A percentile compares a stretch with the other conserved stretches of the same genome.
phyloP scores from a whole-genome alignment of 2,797 vertebrate species.

The Siniperca obscura region DNA sequence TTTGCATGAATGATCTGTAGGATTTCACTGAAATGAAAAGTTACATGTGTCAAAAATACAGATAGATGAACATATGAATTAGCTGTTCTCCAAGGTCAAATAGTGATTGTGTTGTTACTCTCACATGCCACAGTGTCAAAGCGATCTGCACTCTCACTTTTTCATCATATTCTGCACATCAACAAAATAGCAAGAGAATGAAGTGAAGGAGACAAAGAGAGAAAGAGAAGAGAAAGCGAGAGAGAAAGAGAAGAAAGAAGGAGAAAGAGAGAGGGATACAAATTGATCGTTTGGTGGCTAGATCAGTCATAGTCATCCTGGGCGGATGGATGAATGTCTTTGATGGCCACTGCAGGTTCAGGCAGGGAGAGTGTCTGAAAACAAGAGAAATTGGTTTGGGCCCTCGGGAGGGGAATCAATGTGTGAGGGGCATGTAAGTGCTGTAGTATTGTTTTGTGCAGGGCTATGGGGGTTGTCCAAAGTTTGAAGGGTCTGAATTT shows the following conservation, averaged over 20 bases:
- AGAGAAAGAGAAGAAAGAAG: slow-evolving; percentile 52
- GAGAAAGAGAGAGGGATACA: slow-evolving; percentile 85
- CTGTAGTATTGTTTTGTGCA: slow-evolving; percentile 72
- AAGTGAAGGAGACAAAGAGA: slow-evolving; percentile 71
- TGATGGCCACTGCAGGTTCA: slow-evolving; percentile 98
- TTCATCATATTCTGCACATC: slow-evolving; percentile 99
- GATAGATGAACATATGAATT: slow-evolving; percentile 98
- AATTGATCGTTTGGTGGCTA: slow-evolving; percentile 98
- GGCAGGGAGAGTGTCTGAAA: slow-evolving; percentile 93
- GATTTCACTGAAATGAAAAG: slow-evolving; percentile 92
- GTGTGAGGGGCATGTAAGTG: slow-evolving; percentile 91
- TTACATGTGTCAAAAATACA: slow-evolving; percentile 91
- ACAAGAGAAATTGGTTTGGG: slow-evolving; percentile 99
- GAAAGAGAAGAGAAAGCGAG: slow-evolving; percentile 35
- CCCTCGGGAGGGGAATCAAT: slow-evolving; percentile 96
- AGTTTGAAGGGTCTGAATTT: slow-evolving; percentile 70
- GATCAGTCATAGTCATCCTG: slow-evolving; percentile 99
- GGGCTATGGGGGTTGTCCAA: slow-evolving; percentile 67
- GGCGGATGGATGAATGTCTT: slow-evolving; percentile 99
- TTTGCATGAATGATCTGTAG: slow-evolving; percentile 91
- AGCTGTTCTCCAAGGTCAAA: slow-evolving; percentile 99
- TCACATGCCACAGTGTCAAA: slow-evolving; percentile 92
- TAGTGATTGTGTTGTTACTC: slow-evolving; percentile 97
- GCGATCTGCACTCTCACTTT: slow-evolving; percentile 92
- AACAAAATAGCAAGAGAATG: slow-evolving; percentile 81